Evolutionary conservation across 2,888 invertebrate genomes (phyloP).

Genomic region (Drosophila kambysellisi): DNA sequence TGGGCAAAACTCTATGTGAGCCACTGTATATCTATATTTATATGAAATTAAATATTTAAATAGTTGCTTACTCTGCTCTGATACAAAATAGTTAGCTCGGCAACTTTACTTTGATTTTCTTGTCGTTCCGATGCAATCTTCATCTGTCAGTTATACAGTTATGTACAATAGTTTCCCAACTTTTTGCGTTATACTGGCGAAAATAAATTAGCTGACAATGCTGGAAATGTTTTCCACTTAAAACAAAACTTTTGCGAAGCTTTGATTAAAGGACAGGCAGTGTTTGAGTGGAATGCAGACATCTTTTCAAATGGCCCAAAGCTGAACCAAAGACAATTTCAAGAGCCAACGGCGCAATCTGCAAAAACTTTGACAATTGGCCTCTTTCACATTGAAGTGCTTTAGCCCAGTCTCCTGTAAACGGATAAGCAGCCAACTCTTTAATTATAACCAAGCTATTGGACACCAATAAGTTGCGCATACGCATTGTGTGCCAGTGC

Average conservation of each 20-base stretch:
- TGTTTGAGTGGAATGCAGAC: slow-evolving; percentile 19
- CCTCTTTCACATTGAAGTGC: background rate
- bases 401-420: background rate
- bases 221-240: slow-evolving; percentile 7
- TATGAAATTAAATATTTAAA: background rate
- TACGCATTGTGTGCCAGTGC: slow-evolving; percentile 32
- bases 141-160: background rate
- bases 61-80: background rate
- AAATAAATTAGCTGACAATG: slow-evolving; percentile 16
- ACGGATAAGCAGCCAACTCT: background rate
- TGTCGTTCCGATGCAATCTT: slow-evolving; percentile 8
- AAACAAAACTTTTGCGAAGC: slow-evolving; percentile 11
- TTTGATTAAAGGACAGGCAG: slow-evolving; percentile 13
- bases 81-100: background rate
- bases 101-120: background rate
- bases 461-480: slow-evolving; percentile 26
- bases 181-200: slow-evolving; percentile 5
- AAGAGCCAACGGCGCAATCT: slow-evolving; percentile 20
- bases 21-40: too few relatives aligned
- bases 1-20: too few relatives aligned
- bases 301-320: slow-evolving; percentile 41
- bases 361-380: slow-evolving; percentile 40
- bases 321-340: slow-evolving; percentile 34
- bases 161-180: background rate
- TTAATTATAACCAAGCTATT: background rate